phyloP scores from a whole-genome alignment of 2,113 vertebrate species.

The Cebus imitator region DNA sequence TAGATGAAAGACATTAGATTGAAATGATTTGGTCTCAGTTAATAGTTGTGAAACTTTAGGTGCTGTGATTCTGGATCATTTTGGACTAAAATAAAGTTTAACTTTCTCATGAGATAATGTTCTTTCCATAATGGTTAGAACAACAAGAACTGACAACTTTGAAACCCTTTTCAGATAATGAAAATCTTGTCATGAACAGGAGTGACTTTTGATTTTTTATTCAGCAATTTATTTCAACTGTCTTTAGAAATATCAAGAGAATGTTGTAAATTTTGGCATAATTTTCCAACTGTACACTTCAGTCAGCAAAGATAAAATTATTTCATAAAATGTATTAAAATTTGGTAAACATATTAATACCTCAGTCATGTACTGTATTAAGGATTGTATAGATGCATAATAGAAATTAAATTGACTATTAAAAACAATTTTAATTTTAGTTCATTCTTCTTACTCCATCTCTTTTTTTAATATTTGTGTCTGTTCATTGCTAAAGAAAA shows the following conservation, averaged over 20 bases:
- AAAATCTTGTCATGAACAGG: constrained; percentile 21
- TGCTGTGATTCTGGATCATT: neutral
- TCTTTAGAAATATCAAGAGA: neutral
- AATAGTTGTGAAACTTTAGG: neutral
- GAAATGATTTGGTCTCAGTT: neutral
- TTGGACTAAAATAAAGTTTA: constrained; percentile 20
- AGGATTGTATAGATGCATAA: neutral
- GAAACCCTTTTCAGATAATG: constrained; percentile 28
- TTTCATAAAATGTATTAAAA: constrained; percentile 33
- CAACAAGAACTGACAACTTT: neutral
- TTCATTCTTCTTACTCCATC: neutral
- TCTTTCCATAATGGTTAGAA: neutral
- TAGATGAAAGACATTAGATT: neutral
- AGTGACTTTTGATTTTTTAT: neutral
- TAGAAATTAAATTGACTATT: constrained; percentile 26
- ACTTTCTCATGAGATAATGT: constrained; percentile 5
- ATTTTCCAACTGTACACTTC: constrained; percentile 1
- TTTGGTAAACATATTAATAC: neutral
- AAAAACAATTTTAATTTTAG: constrained; percentile 34
- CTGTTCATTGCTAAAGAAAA: constrained; percentile 10
- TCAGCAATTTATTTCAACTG: neutral
- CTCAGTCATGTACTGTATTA: neutral
- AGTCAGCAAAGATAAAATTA: neutral
- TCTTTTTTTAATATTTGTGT: neutral
- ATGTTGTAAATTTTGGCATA: neutral